Evolutionary conservation across 1,140 invertebrate genomes (phyloP).

Genomic region (Brachystomella parvula): DNA sequence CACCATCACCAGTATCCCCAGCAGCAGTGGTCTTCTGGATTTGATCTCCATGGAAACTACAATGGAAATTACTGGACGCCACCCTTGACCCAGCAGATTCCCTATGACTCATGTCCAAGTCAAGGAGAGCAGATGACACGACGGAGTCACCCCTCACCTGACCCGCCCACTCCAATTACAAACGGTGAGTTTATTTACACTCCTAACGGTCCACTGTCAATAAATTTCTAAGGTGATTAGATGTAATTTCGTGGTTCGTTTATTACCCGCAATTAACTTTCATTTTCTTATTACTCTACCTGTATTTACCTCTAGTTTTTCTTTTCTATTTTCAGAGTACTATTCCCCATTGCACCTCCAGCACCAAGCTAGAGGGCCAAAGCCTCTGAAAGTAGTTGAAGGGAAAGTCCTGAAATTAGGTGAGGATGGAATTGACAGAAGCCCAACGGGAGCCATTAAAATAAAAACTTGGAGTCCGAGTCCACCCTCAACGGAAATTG

Average conservation of each 20-base stretch:
- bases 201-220: not conserved
- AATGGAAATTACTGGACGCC: not conserved
- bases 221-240: not conserved
- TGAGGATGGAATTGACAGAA: not conserved
- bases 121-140: not conserved
- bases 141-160: not conserved
- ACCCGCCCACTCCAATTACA: not conserved
- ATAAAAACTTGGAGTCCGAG: not conserved
- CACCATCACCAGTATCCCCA: not conserved
- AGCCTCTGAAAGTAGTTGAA: not conserved
- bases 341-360: not conserved
- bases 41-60: conserved; percentile 4
- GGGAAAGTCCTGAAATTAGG: not conserved
- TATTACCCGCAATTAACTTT: not conserved
- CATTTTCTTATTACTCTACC: not conserved
- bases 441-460: not conserved
- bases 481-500: not conserved
- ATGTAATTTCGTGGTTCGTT: not conserved
- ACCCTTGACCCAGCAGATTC: too few relatives aligned
- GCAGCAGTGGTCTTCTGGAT: conserved; percentile 1
- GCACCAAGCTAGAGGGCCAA: not conserved
- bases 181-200: not conserved
- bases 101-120: too few relatives aligned
- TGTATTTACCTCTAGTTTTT: not conserved
- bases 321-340: not conserved